Conservation (phyloP, 2,113 vertebrate genomes). For the Madoqua kirkii region DNA sequence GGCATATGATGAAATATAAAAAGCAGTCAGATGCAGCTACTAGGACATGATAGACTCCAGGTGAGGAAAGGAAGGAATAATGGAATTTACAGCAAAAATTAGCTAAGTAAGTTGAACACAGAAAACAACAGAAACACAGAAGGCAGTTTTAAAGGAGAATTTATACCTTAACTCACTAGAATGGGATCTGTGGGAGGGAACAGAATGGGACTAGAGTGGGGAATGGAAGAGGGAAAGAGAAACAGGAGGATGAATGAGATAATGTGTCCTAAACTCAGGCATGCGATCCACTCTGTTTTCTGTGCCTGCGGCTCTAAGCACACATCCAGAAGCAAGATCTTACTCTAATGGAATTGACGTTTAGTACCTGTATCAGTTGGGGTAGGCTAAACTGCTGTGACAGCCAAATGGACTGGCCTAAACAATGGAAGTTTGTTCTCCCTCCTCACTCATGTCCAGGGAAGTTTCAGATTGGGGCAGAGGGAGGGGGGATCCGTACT, state of each 20-base stretch:
- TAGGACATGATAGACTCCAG: neutral
- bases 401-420: neutral
- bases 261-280: neutral
- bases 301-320: neutral
- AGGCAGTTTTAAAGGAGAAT: neutral
- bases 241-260: neutral
- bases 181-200: neutral
- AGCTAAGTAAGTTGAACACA: neutral
- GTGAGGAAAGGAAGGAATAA: neutral
- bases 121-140: neutral
- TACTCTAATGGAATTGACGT: neutral
- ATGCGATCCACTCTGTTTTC: neutral
- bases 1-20: neutral
- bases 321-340: neutral
- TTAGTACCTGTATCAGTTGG: neutral
- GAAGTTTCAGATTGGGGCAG: neutral
- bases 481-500: neutral
- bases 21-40: neutral
- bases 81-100: neutral
- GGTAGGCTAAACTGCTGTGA: neutral
- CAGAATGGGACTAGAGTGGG: neutral
- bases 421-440: neutral
- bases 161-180: neutral
- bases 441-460: neutral
- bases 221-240: neutral